Evolutionary conservation across 2,888 invertebrate genomes (phyloP), one percentile per base, ranked within the genome.

Genomic region (Lucinisca nassula): DNA sequence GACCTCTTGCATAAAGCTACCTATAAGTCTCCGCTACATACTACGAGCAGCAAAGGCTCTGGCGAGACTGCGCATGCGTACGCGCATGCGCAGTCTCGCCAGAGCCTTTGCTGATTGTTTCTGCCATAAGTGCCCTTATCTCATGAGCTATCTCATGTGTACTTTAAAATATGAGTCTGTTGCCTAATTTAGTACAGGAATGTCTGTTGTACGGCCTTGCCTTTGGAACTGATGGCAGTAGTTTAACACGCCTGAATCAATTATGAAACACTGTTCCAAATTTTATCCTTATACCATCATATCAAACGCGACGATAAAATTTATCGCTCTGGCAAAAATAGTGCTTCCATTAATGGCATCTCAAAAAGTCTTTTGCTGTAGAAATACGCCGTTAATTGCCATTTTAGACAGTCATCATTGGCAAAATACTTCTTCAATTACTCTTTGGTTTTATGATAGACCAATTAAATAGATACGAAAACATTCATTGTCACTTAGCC

Each of bases 401-500:
- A 35, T 67, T 67, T 67, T 30, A 67, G 35, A 35, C 67, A 67
- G 35, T 35, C 67, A 35, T 58, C 58, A 58, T 58, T 58, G 24
- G 27, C n/a, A 58, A 58, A 58, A 58, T 58, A 58, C 35, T 4
- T 67, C 67, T 67, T 35, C 67, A 35, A 67, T 67, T 67, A 35
- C 67, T 67, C 35, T 32, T 21, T 1, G 35, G 27, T 67, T 67
- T 67, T 67, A 67, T 67, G 67, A 67, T 32, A 21, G 35, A 14
- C 67, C 67, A 67, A 67, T 67, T 67, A 67, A 67, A 67, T 35
- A 67, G 58, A 67, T 67, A 35, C 67, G 67, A 67, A 67, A 67
- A 67, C 67, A 67, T 67, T 67, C 32, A 67, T 67, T 67, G 67
- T 67, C 67, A 67, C 67, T 67, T 67, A 67, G 67, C 10, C 45